Evolutionary conservation across 2,113 vertebrate genomes (phyloP).

Genomic region (Daboia siamensis): DNA sequence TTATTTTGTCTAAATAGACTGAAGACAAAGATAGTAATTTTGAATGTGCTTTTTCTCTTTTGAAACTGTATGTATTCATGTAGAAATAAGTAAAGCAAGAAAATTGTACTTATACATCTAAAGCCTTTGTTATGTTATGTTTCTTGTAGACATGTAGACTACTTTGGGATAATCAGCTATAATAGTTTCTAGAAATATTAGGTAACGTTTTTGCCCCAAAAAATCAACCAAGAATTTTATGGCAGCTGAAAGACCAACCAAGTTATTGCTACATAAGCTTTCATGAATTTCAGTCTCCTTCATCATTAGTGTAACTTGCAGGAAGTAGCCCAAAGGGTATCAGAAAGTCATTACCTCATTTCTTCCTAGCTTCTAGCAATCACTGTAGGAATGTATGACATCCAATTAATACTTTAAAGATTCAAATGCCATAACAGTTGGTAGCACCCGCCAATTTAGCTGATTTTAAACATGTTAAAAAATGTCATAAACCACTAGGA

Average conservation of each 20-base stretch:
- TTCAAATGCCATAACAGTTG: not conserved
- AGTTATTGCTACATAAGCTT: not conserved
- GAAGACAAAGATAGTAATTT: not conserved
- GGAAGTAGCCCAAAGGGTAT: not conserved
- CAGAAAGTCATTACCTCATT: not conserved
- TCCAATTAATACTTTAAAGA: not conserved
- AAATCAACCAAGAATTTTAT: not conserved
- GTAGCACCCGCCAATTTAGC: not conserved
- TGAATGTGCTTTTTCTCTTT: not conserved
- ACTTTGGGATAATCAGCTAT: not conserved
- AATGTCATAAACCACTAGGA: not conserved
- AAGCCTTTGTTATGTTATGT: not conserved
- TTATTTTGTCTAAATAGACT: not conserved
- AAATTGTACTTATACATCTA: not conserved
- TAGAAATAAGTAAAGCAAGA: not conserved
- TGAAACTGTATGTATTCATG: not conserved
- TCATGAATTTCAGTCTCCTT: not conserved
- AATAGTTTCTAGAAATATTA: not conserved
- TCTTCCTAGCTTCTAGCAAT: not conserved
- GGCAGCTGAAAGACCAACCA: not conserved
- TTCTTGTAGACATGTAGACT: not conserved
- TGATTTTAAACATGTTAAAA: not conserved
- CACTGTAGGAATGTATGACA: not conserved
- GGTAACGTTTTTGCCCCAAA: not conserved
- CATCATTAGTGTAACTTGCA: not conserved